Base-by-base conservation (phyloP, 2,113 vertebrate species). In the Astatotilapia flaviijosephi region DNA sequence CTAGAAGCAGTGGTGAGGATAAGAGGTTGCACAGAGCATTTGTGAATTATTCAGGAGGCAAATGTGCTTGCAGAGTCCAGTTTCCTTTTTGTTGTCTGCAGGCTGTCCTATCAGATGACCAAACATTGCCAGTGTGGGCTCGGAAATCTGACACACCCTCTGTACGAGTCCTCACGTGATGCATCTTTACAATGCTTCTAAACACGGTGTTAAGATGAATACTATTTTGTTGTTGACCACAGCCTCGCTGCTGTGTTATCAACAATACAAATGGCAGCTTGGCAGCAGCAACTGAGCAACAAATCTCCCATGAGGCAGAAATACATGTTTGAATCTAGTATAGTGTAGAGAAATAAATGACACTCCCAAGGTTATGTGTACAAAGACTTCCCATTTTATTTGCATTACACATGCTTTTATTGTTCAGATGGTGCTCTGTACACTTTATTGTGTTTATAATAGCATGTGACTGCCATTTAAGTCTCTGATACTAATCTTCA, bases 41-140 rank as follows among this genome's bases (percentile, higher is more conserved):
- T 77, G 82, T 97, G 84, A 96, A 97, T 97, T 91, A 97, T 97
- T 97, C 91, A 97, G 60, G 13, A 86, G 90, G 87, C 62, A 86
- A 58, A 85, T 58, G 10, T 88, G 81, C 89, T 89, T 83, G 86
- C 85, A 65, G 95, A 94, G 90, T 96, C 89, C 47, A 15, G 93
- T 95, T 97, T 93, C 95, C 73, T 92, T 89, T 83, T 70, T 94
- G 79, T 82, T 55, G 56, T 89, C 86, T 90, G 49, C 84, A 80
- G 86, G 79, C 80, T 45, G 37, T 28, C 80, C 84, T 93, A 94
- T 96, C 94, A 51, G 82, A 62, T 96, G 92, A 88, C 90, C 87
- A 86, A 85, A 89, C 88, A 84, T 68, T 35, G 33, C 23, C 82
- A 65, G 19, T 91, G 86, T 90, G 86, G 73, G 82, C 87, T 51